These are phyloP conservation scores for Oncorhynchus gorbuscha DNA, from an alignment of 2,113 vertebrate species.

Conservation along the genomic window DNA sequence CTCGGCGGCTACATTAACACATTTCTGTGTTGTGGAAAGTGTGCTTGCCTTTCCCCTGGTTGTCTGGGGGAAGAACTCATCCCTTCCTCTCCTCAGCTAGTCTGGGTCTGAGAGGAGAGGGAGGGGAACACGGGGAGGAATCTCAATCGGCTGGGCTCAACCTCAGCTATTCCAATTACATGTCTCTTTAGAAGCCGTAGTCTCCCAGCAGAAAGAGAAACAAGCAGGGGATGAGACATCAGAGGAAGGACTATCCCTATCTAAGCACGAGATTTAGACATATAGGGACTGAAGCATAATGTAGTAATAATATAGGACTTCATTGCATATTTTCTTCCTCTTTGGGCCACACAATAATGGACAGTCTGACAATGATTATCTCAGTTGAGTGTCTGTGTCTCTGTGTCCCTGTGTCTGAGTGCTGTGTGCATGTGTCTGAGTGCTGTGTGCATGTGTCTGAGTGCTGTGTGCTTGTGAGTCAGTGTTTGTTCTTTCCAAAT, in stretches of 20 bases:
- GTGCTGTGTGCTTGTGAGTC: background rate
- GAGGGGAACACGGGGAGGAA: slow-evolving; percentile 15
- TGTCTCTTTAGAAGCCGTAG: slow-evolving; percentile 47
- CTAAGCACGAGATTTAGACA: slow-evolving; percentile 42
- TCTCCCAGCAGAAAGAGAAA: slow-evolving; percentile 40
- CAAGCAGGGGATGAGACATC: slow-evolving; percentile 45
- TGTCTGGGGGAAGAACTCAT: slow-evolving; percentile 54
- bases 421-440: background rate
- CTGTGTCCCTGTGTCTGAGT: slow-evolving; percentile 1
- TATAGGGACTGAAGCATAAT: slow-evolving; percentile 20
- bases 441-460: background rate
- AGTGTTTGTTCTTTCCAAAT: background rate
- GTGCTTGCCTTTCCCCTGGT: slow-evolving; percentile 51
- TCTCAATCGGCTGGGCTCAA: slow-evolving; percentile 23
- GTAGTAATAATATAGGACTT: slow-evolving; percentile 35
- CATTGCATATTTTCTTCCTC: slow-evolving; percentile 12
- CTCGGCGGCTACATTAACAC: slow-evolving; percentile 19
- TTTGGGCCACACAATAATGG: slow-evolving; percentile 16
- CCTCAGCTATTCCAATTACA: slow-evolving; percentile 50
- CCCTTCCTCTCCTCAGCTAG: slow-evolving; percentile 44
- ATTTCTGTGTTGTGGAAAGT: slow-evolving; percentile 40
- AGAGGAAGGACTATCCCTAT: slow-evolving; percentile 43
- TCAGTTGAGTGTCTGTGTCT: background rate
- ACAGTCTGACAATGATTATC: slow-evolving; percentile 16
- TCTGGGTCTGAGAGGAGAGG: slow-evolving; percentile 1